Base-by-base conservation (phyloP, 1,140 invertebrate species). In the Apis cerana region DNA sequence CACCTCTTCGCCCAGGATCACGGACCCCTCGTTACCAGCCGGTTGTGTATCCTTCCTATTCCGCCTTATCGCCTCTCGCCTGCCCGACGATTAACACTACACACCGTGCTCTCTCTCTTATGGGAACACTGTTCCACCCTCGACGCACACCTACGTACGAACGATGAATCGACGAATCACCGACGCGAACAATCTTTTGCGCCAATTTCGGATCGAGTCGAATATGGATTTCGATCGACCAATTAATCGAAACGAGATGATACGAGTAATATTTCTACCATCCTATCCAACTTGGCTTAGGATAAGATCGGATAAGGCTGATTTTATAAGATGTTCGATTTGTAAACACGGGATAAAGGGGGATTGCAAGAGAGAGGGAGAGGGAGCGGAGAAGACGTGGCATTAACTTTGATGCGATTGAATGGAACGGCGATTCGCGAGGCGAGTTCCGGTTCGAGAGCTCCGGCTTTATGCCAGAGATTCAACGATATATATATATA, bases 251-350 rank as follows among this genome's bases (percentile, higher is more conserved):
- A n/a, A 7, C 33, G 33, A 43, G 33, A 33, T 2, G 3, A 4
- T 33, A n/a, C n/a, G n/a, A 33, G 33, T 33, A 43, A 43, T 43
- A 43, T 43, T 43, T 43, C 33, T 43, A 43, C 33, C 2, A 33
- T 33, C 33, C 3, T 43, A 43, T 77, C 62, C 83, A 88, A 85
- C 70, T 61, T 77, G 72, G 83, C 79, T 83, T 50, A n/a, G 80
- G 89, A 90, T 90, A 90, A 89, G 88, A 90, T 90, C 58, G 65
- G 86, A 88, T 88, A 88, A 86, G 80, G 80, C 82, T 67, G 27
- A 67, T 83, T 82, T 74, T 88, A 88, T 86, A 91, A 86, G 83
- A 89, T 86, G 85, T 71, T 84, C 84, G 77, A 76, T 87, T 84
- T 86, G 85, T 59, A 67, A 84, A 48, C 84, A 59, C 72, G 75